These are phyloP conservation scores for Isaurus tuberculatus DNA, from an alignment of 92 coral and sea anemone genomes.

Conservation along the genomic window DNA sequence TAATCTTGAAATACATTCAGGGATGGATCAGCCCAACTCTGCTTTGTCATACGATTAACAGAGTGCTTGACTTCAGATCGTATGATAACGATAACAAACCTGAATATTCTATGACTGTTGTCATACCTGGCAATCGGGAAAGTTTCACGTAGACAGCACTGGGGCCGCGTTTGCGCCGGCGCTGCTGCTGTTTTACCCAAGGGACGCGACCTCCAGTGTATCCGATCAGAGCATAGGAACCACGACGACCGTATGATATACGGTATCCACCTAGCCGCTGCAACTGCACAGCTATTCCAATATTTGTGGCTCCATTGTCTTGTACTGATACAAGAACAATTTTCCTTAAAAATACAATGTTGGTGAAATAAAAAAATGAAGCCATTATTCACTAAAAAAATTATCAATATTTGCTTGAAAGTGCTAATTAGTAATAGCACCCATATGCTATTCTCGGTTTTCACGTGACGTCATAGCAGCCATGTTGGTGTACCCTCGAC, in stretches of 20 bases:
- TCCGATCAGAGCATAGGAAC: constrained; percentile 57
- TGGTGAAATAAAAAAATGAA: background rate
- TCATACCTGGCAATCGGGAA: constrained; percentile 31
- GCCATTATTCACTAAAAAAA: background rate
- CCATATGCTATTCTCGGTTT: too few relatives aligned
- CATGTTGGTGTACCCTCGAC: too few relatives aligned
- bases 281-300: constrained; percentile 16
- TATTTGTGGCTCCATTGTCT: constrained; percentile 45
- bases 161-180: constrained; percentile 27
- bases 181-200: constrained; percentile 36
- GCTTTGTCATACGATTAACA: too few relatives aligned
- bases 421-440: background rate
- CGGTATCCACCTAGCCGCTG: constrained; percentile 34
- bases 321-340: constrained; percentile 53
- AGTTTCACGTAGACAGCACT: constrained; percentile 27
- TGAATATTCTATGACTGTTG: background rate
- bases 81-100: background rate
- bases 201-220: constrained; percentile 38
- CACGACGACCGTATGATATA: constrained; percentile 31
- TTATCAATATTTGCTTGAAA: background rate
- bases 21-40: too few relatives aligned
- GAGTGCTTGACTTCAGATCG: too few relatives aligned
- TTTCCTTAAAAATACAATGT: constrained; percentile 10
- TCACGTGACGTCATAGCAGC: too few relatives aligned
- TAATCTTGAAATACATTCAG: too few relatives aligned